These are phyloP conservation scores for Pheucticus melanocephalus DNA, from an alignment of 2,113 vertebrate species.

Conservation along the genomic window DNA sequence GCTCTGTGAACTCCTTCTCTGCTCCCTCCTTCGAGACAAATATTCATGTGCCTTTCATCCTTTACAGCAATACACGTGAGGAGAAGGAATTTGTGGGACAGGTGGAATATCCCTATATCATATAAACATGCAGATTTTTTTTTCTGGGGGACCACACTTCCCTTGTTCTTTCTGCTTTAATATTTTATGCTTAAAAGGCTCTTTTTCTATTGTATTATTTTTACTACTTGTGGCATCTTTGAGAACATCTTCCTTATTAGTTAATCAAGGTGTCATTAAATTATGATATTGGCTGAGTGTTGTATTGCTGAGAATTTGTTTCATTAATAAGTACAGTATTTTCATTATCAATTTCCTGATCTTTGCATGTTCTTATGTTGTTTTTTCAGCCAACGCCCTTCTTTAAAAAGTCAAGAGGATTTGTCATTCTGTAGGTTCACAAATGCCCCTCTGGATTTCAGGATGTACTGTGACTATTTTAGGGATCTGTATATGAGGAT, in stretches of 20 bases:
- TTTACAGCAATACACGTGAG: fast-evolving
- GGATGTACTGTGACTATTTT: background rate
- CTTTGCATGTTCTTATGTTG: background rate
- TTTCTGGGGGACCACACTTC: background rate
- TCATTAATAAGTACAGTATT: background rate
- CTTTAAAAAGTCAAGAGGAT: background rate
- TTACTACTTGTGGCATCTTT: background rate
- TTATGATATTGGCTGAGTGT: background rate
- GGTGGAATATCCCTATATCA: background rate
- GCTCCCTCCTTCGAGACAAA: background rate
- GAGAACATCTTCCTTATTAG: background rate
- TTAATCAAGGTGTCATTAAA: background rate
- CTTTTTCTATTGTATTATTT: background rate
- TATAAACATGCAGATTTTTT: fast-evolving
- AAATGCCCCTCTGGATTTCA: background rate
- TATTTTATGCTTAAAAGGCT: background rate
- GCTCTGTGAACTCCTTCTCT: background rate
- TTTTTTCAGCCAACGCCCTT: background rate
- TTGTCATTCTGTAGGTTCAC: background rate
- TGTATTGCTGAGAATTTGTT: background rate
- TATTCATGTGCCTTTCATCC: background rate
- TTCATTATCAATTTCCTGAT: background rate
- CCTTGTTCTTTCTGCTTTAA: background rate
- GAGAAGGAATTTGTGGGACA: background rate
- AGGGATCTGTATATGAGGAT: background rate